A percentile compares a stretch with the other conserved stretches of the same genome.
Conservation (phyloP, 2,888 invertebrate species). For the Lasioglossum figueresi region DNA sequence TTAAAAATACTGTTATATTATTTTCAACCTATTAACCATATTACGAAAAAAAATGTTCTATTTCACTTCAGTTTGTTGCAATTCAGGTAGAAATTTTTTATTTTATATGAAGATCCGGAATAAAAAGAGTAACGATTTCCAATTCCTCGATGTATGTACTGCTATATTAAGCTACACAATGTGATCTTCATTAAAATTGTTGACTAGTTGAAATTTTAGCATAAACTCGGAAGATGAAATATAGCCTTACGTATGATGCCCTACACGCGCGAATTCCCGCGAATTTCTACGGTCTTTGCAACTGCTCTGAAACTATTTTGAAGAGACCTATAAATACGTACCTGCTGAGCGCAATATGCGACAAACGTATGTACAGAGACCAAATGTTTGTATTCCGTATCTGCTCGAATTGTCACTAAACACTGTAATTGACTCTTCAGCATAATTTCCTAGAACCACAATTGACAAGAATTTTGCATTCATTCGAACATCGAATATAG, state of each 20-base stretch:
- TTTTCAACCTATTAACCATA: too few species aligned
- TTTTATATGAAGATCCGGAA: background rate
- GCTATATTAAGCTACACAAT: background rate
- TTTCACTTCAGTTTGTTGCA: too few species aligned
- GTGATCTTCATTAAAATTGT: constrained; percentile 19
- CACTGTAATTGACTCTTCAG: background rate
- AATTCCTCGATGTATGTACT: background rate
- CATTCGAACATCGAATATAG: background rate
- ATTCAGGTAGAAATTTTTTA: background rate
- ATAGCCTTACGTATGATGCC: constrained; percentile 39
- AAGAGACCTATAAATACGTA: constrained; percentile 70
- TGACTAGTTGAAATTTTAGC: background rate
- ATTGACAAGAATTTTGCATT: background rate
- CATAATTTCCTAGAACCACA: background rate
- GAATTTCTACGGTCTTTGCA: constrained; percentile 68
- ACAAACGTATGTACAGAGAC: constrained; percentile 53
- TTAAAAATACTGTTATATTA: too few species aligned
- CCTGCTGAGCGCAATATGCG: constrained; percentile 58
- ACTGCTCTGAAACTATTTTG: constrained; percentile 67
- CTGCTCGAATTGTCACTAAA: constrained; percentile 15
- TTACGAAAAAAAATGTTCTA: background rate
- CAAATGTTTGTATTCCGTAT: constrained; percentile 50
- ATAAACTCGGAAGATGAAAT: constrained; percentile 41
- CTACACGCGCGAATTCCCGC: constrained; percentile 57
- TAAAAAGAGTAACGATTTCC: background rate